These are phyloP conservation scores for Steinernema hermaphroditum DNA, from an alignment of 2,888 invertebrate genomes.

Conservation along the genomic window DNA sequence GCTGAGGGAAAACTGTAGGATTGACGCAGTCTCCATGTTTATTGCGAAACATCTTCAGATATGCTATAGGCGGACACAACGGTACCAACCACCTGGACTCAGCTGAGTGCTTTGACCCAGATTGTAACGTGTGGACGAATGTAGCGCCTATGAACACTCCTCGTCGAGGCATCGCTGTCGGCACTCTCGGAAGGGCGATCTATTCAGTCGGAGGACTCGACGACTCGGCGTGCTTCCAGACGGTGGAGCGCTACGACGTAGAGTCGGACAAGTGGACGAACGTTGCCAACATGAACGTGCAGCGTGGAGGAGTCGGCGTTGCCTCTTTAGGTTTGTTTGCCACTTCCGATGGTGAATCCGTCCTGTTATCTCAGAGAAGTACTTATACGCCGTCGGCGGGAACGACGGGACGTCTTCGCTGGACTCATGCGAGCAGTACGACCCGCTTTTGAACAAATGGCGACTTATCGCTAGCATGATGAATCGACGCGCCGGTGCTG, in stretches of 20 bases:
- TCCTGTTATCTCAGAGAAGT: conserved; percentile 22
- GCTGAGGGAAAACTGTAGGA: conserved; percentile 65
- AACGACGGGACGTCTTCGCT: conserved; percentile 70
- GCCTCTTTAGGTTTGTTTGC: conserved; percentile 63
- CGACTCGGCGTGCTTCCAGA: conserved; percentile 39
- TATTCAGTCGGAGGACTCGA: conserved; percentile 70
- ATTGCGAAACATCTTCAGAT: conserved; percentile 47
- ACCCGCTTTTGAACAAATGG: conserved; percentile 70
- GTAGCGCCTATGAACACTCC: conserved; percentile 68
- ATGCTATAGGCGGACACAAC: conserved; percentile 71
- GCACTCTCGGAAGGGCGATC: conserved; percentile 69
- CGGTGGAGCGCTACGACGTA: conserved; percentile 68
- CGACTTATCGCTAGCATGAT: conserved; percentile 68
- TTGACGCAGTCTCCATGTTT: neutral
- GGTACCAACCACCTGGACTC: conserved; percentile 69
- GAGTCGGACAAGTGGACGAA: conserved; percentile 68
- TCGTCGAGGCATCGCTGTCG: conserved; percentile 70
- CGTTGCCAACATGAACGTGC: conserved; percentile 69
- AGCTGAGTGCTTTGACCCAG: conserved; percentile 69
- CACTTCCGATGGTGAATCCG: neutral
- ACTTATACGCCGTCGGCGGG: conserved; percentile 70
- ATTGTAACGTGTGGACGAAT: conserved; percentile 67
- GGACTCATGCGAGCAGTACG: conserved; percentile 70
- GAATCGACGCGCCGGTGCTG: conserved; percentile 69
- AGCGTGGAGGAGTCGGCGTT: conserved; percentile 70